Evolutionary conservation across 1,140 invertebrate genomes (phyloP).

Genomic region (Tetramorium simillimum): DNA sequence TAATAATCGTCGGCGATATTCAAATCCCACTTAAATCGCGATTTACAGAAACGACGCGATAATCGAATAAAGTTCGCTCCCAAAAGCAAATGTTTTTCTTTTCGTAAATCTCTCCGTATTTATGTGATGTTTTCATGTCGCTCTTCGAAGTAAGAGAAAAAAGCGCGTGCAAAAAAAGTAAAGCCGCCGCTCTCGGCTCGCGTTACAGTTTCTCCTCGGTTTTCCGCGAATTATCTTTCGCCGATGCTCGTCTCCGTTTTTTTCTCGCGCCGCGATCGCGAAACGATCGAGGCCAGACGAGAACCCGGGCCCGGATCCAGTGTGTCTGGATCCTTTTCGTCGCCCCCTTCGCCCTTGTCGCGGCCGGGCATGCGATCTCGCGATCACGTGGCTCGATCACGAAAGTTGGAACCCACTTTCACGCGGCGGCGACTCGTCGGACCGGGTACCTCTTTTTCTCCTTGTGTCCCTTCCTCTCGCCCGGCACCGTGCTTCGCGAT

Average conservation of each 20-base stretch:
- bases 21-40: neutral
- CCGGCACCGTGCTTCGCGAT: neutral
- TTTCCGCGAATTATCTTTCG: slow-evolving; percentile 19
- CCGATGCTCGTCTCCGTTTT: neutral
- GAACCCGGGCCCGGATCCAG: slow-evolving; percentile 64
- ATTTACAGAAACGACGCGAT: neutral
- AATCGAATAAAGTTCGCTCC: neutral
- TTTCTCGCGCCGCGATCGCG: slow-evolving; percentile 55
- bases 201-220: neutral
- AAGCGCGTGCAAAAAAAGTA: neutral
- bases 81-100: neutral
- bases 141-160: neutral
- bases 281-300: slow-evolving; percentile 72
- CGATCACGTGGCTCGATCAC: slow-evolving; percentile 71
- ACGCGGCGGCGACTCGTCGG: slow-evolving; percentile 77
- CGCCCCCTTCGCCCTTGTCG: slow-evolving; percentile 57
- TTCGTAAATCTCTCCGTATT: neutral
- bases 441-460: slow-evolving; percentile 56
- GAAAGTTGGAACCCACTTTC: slow-evolving; percentile 79
- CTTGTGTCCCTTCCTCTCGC: neutral
- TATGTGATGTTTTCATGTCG: neutral
- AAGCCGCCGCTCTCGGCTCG: neutral
- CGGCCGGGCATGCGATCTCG: slow-evolving; percentile 43
- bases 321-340: slow-evolving; percentile 61
- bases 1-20: neutral